A percentile compares a stretch with the other conserved stretches of the same genome.
These are phyloP conservation scores for Drosophila multiciliata DNA, from an alignment of 2,888 invertebrate genomes.

Conservation along the genomic window DNA sequence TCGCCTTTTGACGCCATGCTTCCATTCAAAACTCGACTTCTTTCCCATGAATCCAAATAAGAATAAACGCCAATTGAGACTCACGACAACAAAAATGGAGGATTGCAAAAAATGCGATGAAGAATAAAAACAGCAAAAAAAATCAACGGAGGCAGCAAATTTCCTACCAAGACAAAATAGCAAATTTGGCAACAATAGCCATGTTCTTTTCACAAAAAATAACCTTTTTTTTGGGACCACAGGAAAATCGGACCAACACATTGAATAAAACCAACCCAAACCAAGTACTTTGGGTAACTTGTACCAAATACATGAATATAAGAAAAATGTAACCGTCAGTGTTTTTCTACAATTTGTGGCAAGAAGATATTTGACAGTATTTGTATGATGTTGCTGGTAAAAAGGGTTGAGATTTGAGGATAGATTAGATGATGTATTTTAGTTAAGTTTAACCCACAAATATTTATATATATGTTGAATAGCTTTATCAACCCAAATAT, in stretches of 20 bases:
- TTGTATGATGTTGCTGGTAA: neutral
- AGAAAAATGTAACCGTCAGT: constrained; percentile 20
- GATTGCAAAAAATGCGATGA: constrained; percentile 35
- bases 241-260: constrained; percentile 53
- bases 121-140: constrained; percentile 23
- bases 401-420: neutral
- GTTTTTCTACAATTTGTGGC: neutral
- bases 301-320: constrained; percentile 4
- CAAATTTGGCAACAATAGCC: constrained; percentile 73
- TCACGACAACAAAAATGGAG: constrained; percentile 36
- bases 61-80: constrained; percentile 35
- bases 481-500: neutral
- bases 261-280: constrained; percentile 40
- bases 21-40: constrained; percentile 11
- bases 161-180: constrained; percentile 70
- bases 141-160: constrained; percentile 59
- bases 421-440: neutral
- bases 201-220: constrained; percentile 44
- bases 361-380: neutral
- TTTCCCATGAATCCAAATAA: constrained; percentile 46
- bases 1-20: constrained; percentile 4
- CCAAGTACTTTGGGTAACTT: constrained; percentile 10
- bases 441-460: neutral
- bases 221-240: constrained; percentile 29
- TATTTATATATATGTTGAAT: neutral